phyloP scores from a whole-genome alignment of 1,140 invertebrate genomes.

The Polyergus mexicanus region DNA sequence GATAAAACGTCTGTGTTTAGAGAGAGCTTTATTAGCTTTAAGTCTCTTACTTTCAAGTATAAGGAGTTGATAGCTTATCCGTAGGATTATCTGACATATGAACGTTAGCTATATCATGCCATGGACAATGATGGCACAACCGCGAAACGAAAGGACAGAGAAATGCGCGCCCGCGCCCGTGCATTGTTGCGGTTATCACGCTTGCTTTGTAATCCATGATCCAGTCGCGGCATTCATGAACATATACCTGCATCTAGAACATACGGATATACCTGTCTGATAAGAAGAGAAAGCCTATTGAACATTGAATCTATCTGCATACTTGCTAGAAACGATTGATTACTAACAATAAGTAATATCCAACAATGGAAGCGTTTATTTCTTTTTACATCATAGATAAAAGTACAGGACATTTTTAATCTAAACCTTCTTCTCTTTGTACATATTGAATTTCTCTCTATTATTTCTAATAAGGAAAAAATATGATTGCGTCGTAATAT shows the following conservation, averaged over 20 bases:
- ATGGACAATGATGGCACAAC: conserved; percentile 22
- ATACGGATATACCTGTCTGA: not conserved
- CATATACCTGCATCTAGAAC: not conserved
- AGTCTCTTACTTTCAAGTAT: conserved; percentile 24
- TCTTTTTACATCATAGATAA: not conserved
- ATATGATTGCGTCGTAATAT: not conserved
- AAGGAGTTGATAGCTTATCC: conserved; percentile 45
- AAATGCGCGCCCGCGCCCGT: conserved; percentile 34
- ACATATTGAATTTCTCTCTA: not conserved
- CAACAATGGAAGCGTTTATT: not conserved
- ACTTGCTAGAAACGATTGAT: not conserved
- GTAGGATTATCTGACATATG: conserved; percentile 20
- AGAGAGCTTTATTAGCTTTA: conserved; percentile 40
- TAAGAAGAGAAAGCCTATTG: conserved; percentile 29
- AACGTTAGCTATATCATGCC: conserved; percentile 7
- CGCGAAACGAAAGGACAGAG: conserved; percentile 45
- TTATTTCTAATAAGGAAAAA: not conserved
- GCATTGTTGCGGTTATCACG: conserved; percentile 56
- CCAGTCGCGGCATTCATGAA: conserved; percentile 18
- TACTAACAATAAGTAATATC: not conserved
- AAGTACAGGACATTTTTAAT: not conserved
- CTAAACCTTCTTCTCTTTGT: not conserved
- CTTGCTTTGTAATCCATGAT: conserved; percentile 49
- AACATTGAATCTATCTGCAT: not conserved
- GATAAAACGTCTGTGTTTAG: not conserved